These are phyloP conservation scores for Percopsis omiscomaycus DNA, from an alignment of 2,797 vertebrate genomes.

Conservation along the genomic window DNA sequence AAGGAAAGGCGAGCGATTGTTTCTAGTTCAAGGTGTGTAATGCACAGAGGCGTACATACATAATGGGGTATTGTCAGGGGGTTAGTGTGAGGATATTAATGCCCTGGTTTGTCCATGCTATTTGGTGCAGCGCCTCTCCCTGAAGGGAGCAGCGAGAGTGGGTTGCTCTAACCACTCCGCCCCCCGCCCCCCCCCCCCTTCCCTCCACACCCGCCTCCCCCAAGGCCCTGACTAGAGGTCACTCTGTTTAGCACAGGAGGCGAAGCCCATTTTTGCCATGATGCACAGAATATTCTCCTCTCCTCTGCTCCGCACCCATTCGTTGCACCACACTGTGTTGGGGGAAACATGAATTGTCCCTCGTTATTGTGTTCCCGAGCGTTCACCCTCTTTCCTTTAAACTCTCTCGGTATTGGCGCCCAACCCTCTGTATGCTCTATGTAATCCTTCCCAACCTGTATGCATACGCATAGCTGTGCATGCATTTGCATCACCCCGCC, in stretches of 20 bases:
- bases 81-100: constrained; percentile 80
- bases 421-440: constrained; percentile 47
- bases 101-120: constrained; percentile 71
- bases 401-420: constrained; percentile 63
- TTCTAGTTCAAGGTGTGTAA: constrained; percentile 80
- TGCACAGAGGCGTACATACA: constrained; percentile 77
- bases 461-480: constrained; percentile 76
- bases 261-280: constrained; percentile 62
- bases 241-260: constrained; percentile 75
- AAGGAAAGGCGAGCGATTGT: constrained; percentile 74
- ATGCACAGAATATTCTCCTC: constrained; percentile 52
- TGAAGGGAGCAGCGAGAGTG: constrained; percentile 73
- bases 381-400: constrained; percentile 61
- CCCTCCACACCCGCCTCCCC: constrained; percentile 54
- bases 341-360: constrained; percentile 57
- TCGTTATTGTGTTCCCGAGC: constrained; percentile 57
- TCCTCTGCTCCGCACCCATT: constrained; percentile 22
- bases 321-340: constrained; percentile 14
- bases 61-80: constrained; percentile 80
- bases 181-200: constrained; percentile 20
- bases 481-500: constrained; percentile 67
- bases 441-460: constrained; percentile 66
- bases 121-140: constrained; percentile 77
- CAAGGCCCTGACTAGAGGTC: constrained; percentile 76
- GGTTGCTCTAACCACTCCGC: constrained; percentile 71